Evolutionary conservation across 1,140 invertebrate genomes (phyloP).

Genomic region (Euschistus heros): DNA sequence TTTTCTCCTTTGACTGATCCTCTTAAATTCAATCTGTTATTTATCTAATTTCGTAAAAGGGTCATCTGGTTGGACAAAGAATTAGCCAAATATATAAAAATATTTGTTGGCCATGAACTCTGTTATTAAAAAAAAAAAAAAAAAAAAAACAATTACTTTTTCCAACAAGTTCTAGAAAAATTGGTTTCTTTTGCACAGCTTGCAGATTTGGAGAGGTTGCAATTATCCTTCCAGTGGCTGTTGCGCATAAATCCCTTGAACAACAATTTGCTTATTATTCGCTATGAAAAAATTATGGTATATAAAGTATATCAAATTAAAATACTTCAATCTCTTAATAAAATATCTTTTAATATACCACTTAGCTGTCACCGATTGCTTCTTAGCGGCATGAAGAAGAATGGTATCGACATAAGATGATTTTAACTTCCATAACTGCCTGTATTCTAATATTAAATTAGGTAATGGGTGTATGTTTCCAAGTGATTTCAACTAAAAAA

Average conservation of each 20-base stretch:
- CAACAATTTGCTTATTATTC: not conserved
- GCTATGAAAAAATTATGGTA: not conserved
- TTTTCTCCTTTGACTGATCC: no score
- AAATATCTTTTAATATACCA: constrained; percentile 34
- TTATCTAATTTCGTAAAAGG: no score
- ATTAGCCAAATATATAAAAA: no score
- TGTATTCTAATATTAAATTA: constrained; percentile 41
- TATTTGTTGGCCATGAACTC: no score
- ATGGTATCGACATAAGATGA: constrained; percentile 44
- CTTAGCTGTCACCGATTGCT: constrained; percentile 37
- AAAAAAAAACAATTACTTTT: no score
- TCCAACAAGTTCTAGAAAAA: no score
- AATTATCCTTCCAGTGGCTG: constrained; percentile 46
- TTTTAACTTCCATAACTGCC: constrained; percentile 43
- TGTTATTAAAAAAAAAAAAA: no score
- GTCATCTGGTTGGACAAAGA: no score
- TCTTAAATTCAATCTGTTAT: no score
- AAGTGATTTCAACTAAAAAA: constrained; percentile 37
- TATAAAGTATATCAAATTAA: no score
- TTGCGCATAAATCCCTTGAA: constrained; percentile 43
- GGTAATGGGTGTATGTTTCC: constrained; percentile 41
- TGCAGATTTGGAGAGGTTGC: constrained; percentile 48
- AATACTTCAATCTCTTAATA: no score
- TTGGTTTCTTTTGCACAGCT: constrained; percentile 41
- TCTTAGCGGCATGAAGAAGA: constrained; percentile 28